Base-by-base conservation (phyloP, 2,113 vertebrate species). In the Ctenodactylus gundi region DNA sequence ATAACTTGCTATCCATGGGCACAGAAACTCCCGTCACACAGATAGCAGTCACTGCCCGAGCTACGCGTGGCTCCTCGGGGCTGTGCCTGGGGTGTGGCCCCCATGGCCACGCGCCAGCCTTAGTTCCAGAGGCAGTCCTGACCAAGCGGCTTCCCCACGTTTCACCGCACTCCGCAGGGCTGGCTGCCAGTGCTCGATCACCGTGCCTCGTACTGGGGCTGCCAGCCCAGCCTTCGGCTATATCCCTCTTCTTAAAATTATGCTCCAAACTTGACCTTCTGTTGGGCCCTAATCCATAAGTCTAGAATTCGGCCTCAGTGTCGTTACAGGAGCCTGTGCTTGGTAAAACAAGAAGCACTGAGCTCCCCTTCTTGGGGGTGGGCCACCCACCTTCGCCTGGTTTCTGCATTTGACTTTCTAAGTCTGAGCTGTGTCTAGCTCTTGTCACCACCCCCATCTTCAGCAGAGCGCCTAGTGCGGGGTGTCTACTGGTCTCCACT, bases 171-270 rank as follows among this genome's bases (percentile, higher is more conserved):
- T n/a, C n/a, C n/a, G n/a, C n/a, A n/a, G n/a, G 0, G 27, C 29
- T 83, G 31, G 41, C 20, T 41, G 4, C 27, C 68, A 46, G 39
- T 20, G 20, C 51, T n/a, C 20, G n/a, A 27, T 36, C 41, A 41
- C 36, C 20, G 5, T 57, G 44, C 44, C 62, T 25, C 36, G 25
- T 44, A 25, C 46, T 1, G 51, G 27, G 53, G 39, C 58, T 23
- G 2, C 9, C 29, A 36, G 49, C 55, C 23, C 36, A 27, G 13
- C 1, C 31, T 77, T 51, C 49, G 17, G 55, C 70, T 39, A 27
- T 41, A 31, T 46, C 29, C 18, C 62, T 39, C 10, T 80, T 84
- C 44, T 94, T 31, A 72, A 94, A 92, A 92, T 91, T 39, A 73
- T 29, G 23, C 25, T 83, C 39, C 27, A 67, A 39, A n/a, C 25